Evolutionary conservation across 1,140 invertebrate species (phyloP).

Genomic region (Drosophila ogumai): DNA sequence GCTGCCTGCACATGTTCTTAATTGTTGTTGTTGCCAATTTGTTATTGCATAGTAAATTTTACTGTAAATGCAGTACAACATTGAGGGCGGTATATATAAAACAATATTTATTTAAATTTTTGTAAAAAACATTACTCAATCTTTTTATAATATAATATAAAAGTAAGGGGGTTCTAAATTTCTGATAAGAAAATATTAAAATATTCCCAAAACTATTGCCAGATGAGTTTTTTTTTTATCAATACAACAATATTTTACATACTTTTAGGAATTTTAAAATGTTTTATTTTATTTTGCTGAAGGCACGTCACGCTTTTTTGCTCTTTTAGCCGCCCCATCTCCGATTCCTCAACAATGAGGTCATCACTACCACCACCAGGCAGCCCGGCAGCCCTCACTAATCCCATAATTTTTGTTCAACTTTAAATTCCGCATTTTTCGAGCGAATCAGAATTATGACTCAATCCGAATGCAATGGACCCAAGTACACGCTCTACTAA

Average conservation of each 20-base stretch:
- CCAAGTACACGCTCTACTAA: conserved; percentile 22
- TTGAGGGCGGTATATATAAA: too few relatives aligned
- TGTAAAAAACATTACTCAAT: too few relatives aligned
- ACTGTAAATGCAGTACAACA: not conserved
- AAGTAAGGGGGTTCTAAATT: not conserved
- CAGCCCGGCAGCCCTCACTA: not conserved
- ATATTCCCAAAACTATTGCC: too few relatives aligned
- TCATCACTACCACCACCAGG: conserved; percentile 21
- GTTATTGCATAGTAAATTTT: not conserved
- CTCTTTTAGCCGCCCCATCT: conserved; percentile 2
- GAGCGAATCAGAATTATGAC: conserved; percentile 30
- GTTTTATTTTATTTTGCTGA: conserved; percentile 6
- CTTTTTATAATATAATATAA: not conserved
- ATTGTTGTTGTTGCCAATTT: conserved; percentile 28
- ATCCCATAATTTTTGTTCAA: conserved; percentile 8
- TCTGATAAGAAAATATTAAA: too few relatives aligned
- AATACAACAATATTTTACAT: conserved; percentile 15
- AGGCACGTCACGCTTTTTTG: conserved; percentile 13
- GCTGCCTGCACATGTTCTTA: conserved; percentile 18
- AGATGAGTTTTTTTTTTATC: too few relatives aligned
- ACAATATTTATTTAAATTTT: too few relatives aligned
- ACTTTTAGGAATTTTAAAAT: conserved; percentile 13
- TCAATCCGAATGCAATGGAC: conserved; percentile 47
- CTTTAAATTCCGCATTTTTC: conserved; percentile 60
- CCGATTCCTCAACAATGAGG: conserved; percentile 41